A percentile compares a stretch with the other conserved stretches of the same genome.
Conservation (phyloP, 2,113 vertebrate genomes). For the human (Homo sapiens) region GRCh38 chr6:106316001-106316500, state of each 20-base stretch:
- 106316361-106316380: background rate
- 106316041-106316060: conserved; percentile 65
- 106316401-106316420: conserved; percentile 1
- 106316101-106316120: conserved; percentile 97
- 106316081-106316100: conserved; percentile 84
- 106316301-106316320: background rate
- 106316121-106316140: conserved; percentile 96
- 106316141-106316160: conserved; percentile 96
- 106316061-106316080: background rate
- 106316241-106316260: conserved; percentile 76
- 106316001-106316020: background rate
- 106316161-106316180: conserved; percentile 98
- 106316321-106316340: conserved; percentile 36
- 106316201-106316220: conserved; percentile 95
- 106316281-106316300: background rate
- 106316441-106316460: background rate
- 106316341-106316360: conserved; percentile 24
- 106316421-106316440: conserved; percentile 29
- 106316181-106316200: conserved; percentile 99
- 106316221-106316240: conserved; percentile 90
- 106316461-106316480: conserved; percentile 35
- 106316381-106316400: background rate
- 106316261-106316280: conserved; percentile 72
- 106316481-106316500: background rate
- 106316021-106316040: background rate